Percentiles rank a stretch among this genome's conserved stretches.
phyloP scores from a whole-genome alignment of 35 echinoderm and acorn worm species.

The Lytechinus variegatus region DNA sequence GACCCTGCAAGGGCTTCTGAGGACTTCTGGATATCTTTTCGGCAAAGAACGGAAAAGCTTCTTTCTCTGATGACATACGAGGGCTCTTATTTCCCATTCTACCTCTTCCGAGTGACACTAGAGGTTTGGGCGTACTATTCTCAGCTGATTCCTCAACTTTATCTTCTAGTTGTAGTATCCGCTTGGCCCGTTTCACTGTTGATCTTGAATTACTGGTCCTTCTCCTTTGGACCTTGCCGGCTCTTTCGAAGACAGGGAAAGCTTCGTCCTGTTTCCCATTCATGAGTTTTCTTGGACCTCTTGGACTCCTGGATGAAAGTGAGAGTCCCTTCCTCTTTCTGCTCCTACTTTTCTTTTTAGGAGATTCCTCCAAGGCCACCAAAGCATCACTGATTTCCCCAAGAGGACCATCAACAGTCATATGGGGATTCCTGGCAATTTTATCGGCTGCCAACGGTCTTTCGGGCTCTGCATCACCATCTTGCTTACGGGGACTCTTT shows the following conservation, averaged over 20 bases:
- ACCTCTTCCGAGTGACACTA: constrained; percentile 6
- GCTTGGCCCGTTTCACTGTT: not conserved
- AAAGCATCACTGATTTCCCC: not conserved
- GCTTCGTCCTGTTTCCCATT: not conserved
- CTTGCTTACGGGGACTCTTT: constrained; percentile 26
- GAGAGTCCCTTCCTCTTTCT: not conserved
- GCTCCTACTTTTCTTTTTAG: not conserved
- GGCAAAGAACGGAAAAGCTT: not conserved
- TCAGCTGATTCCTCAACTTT: not conserved
- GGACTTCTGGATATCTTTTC: not conserved
- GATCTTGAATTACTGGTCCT: not conserved
- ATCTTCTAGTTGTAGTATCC: not conserved
- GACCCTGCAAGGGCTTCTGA: not conserved
- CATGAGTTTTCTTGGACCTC: constrained; percentile 1
- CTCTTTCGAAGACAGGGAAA: not conserved
- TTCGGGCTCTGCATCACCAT: not conserved
- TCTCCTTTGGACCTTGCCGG: not conserved
- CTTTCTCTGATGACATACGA: not conserved
- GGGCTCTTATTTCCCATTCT: constrained; percentile 17
- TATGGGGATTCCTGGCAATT: constrained; percentile 44
- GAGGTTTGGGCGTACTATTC: not conserved
- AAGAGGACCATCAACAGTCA: constrained; percentile 14
- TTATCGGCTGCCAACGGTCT: constrained; percentile 16
- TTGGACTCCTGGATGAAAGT: not conserved
- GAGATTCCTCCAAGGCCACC: not conserved